Conservation (phyloP, 2,113 vertebrate genomes). For the Circaetus cinerascens region DNA sequence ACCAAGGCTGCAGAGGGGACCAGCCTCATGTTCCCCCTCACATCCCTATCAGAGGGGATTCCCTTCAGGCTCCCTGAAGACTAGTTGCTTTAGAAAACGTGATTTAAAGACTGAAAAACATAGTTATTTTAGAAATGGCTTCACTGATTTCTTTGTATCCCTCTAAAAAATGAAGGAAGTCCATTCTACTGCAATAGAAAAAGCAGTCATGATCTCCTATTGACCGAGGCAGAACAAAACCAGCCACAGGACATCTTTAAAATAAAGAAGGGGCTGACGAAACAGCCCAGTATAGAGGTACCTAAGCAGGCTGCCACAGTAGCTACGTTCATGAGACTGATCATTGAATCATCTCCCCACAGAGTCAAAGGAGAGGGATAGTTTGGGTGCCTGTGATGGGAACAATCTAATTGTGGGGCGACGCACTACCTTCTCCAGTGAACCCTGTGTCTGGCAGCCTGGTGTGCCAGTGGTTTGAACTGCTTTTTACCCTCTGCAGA, state of each 20-base stretch:
- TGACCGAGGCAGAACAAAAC: background rate
- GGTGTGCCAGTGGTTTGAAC: background rate
- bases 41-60: background rate
- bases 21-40: background rate
- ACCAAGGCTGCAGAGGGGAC: background rate
- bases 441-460: background rate
- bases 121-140: background rate
- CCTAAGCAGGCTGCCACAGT: background rate
- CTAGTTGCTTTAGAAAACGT: background rate
- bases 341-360: background rate
- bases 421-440: background rate
- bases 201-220: background rate
- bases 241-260: background rate
- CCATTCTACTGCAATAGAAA: background rate
- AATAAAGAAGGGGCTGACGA: background rate
- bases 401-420: background rate
- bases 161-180: background rate
- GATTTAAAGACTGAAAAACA: background rate
- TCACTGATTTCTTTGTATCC: background rate
- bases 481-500: conserved; percentile 3
- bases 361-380: background rate
- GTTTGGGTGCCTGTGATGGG: background rate
- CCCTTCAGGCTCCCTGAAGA: background rate
- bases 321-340: background rate
- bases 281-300: background rate